These are phyloP conservation scores for Cyphomyrus plagiostoma DNA, from an alignment of 2,113 vertebrate species.

Conservation along the genomic window DNA sequence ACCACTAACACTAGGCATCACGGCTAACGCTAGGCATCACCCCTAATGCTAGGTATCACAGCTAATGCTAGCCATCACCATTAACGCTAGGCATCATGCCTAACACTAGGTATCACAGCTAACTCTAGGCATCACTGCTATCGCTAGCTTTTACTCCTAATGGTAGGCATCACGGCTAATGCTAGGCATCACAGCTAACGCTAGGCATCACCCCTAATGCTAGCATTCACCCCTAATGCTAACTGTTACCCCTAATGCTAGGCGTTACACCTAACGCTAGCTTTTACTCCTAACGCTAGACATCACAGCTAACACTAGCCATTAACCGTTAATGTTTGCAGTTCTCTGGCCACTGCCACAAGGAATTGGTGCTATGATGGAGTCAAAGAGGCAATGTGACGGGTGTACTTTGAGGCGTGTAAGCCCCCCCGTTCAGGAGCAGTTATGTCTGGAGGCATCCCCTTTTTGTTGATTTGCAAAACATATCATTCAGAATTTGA, in stretches of 20 bases:
- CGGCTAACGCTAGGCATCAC: too few species aligned
- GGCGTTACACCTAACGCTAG: too few species aligned
- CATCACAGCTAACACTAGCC: not conserved
- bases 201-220: too few species aligned
- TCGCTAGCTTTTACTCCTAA: rapidly evolving
- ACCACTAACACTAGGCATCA: too few species aligned
- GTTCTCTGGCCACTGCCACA: not conserved
- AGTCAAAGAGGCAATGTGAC: not conserved
- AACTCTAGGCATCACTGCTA: not conserved
- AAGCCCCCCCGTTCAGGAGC: not conserved
- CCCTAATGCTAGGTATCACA: too few species aligned
- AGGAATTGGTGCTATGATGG: not conserved
- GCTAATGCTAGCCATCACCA: too few species aligned
- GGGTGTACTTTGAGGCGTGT: not conserved
- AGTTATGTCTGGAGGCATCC: not conserved
- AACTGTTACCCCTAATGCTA: not conserved
- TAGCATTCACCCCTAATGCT: not conserved
- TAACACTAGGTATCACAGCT: not conserved
- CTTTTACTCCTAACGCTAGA: too few species aligned
- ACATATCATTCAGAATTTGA: not conserved
- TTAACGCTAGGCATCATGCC: not conserved
- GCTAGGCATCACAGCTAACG: too few species aligned
- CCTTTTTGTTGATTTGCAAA: not conserved
- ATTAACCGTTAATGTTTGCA: not conserved
- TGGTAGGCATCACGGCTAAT: too few species aligned